phyloP scores from a whole-genome alignment of 2,797 vertebrate species.

The Schizothorax lantsangensis region DNA sequence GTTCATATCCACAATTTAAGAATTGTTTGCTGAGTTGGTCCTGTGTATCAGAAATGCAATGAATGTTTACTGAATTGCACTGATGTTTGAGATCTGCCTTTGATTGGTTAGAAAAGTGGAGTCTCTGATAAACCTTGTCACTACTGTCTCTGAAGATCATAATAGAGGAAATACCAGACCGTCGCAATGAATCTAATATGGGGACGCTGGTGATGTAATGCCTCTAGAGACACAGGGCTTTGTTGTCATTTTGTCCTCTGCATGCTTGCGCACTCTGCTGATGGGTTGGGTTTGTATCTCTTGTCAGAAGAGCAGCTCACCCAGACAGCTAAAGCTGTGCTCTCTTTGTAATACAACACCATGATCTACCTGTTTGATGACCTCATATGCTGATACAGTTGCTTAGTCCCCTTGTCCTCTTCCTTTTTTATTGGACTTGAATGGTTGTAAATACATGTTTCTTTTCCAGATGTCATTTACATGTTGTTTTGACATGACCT shows the following conservation, averaged over 20 bases:
- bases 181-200: constrained; percentile 24
- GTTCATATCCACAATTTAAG: neutral
- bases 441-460: neutral
- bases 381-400: neutral
- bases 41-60: neutral
- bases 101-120: neutral
- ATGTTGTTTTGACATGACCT: constrained; percentile 29
- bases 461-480: neutral
- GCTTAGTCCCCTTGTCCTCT: constrained; percentile 7
- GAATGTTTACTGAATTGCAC: neutral
- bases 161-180: constrained; percentile 43
- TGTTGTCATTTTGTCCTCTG: constrained; percentile 53
- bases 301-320: constrained; percentile 32
- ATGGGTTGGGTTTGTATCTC: constrained; percentile 30
- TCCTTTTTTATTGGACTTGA: constrained; percentile 18
- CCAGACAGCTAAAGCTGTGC: constrained; percentile 7
- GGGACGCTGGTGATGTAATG: constrained; percentile 45
- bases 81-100: neutral
- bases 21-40: neutral
- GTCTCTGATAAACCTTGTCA: neutral
- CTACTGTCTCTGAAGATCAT: constrained; percentile 20
- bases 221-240: constrained; percentile 38
- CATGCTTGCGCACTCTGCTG: constrained; percentile 1
- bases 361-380: constrained; percentile 35
- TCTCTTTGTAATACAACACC: constrained; percentile 17